Base-by-base conservation (phyloP, 2,888 invertebrate genomes). In the Ischnus inquisitorius region DNA sequence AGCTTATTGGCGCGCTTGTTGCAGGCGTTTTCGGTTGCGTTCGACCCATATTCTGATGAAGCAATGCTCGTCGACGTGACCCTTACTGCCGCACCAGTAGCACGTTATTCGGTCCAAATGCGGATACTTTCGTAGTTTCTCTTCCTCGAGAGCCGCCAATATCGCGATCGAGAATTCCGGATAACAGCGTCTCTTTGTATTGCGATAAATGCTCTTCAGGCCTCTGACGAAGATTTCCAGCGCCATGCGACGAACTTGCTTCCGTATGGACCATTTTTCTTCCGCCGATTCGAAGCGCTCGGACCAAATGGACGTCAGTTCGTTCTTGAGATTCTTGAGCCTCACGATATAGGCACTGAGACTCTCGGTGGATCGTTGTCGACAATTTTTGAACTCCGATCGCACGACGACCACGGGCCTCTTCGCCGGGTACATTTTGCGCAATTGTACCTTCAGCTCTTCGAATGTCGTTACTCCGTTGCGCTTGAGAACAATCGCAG, bases 71-170 rank as follows among this genome's bases (percentile, higher is more conserved):
- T 28, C 28, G 16, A 4, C 8, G 34, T 68, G 68, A 6, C 48
- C 68, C n/a, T 34, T 48, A n/a, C 48, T 48, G 34, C 68, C 68
- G 34, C 68, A 68, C 51, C 68, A 68, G 34, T 68, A 34, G 68
- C 68, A 68, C 68, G 10, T 48, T 22, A 68, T 28, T n/a, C 25
- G 16, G 28, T 28, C 68, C 51, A 68, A 34, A 16, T 51, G 48
- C 10, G 51, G 68, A 51, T 34, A 28, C 19, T 48, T 68, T 68
- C 48, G 34, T 16, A 68, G 3, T 22, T 48, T 68, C 16, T 68
- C 34, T 34, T 68, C 68, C 16, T 48, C 48, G 28, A 68, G 4
- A 1, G 68, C 68, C 34, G 28, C 48, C 68, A 51, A 14, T 8
- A 68, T 68, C 0, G 68, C 68, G 1, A 16, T 48, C 48, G 68